A percentile compares a stretch with the other conserved stretches of the same genome.
Conservation (phyloP, 2,888 invertebrate genomes). For the Zeuzera pyrina region DNA sequence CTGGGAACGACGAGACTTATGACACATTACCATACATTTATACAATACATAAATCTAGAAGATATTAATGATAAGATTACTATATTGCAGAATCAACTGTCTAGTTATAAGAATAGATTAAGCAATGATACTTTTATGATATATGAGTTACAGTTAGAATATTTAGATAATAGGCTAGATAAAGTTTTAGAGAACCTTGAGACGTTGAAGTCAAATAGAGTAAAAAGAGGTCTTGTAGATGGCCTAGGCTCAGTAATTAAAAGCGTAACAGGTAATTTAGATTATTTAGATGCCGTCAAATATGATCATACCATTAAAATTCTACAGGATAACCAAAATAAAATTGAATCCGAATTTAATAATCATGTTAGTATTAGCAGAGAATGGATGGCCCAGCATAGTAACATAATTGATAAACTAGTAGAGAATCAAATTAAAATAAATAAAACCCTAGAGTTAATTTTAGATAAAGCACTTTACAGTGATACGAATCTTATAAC, state of each 20-base stretch:
- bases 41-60: conserved; percentile 1
- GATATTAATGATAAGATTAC: conserved; percentile 6
- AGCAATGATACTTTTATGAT: conserved; percentile 5
- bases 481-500: background rate
- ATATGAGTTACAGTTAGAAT: conserved; percentile 7
- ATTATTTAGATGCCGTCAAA: background rate
- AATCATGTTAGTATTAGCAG: conserved; percentile 2
- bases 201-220: too few relatives aligned
- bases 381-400: background rate
- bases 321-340: conserved; percentile 7
- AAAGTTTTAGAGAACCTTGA: too few relatives aligned
- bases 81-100: conserved; percentile 4
- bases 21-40: conserved; percentile 4
- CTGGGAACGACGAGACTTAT: conserved; percentile 14
- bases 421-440: background rate
- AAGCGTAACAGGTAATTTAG: conserved; percentile 7
- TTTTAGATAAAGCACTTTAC: background rate
- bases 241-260: conserved; percentile 10
- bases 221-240: conserved; percentile 10
- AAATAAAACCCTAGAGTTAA: background rate
- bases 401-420: background rate
- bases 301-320: conserved; percentile 4
- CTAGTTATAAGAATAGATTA: background rate
- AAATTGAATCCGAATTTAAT: conserved; percentile 1
- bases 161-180: too few relatives aligned